Percentiles rank a stretch among this genome's conserved stretches.
These are phyloP conservation scores for Amaurobius ferox DNA, from an alignment of 2,888 invertebrate genomes.

Conservation along the genomic window DNA sequence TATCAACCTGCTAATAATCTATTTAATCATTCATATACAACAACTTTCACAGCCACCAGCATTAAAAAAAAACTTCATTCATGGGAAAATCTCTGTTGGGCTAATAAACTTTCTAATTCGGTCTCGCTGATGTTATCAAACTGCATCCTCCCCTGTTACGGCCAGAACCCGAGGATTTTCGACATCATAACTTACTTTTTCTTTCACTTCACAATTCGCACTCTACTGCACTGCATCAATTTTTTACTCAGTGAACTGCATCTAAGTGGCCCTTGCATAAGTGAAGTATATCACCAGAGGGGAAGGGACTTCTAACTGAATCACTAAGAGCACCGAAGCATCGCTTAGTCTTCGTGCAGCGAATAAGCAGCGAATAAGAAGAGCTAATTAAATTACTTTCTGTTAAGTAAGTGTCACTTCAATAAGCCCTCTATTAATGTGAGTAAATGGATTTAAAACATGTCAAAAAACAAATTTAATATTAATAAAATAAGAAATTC, in stretches of 20 bases:
- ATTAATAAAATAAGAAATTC: no score
- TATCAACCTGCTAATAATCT: no score
- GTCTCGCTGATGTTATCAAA: conserved; percentile 2
- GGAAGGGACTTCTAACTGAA: neutral
- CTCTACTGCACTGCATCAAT: conserved; percentile 8
- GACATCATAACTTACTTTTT: neutral
- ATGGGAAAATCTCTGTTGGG: neutral
- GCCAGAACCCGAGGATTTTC: neutral
- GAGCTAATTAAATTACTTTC: no score
- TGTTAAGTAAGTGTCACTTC: no score
- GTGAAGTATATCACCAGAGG: neutral
- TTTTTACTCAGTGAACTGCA: conserved; percentile 1
- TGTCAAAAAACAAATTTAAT: no score
- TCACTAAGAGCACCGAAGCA: neutral
- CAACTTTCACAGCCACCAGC: neutral
- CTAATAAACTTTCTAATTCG: conserved; percentile 8
- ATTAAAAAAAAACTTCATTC: neutral
- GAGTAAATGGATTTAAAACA: no score
- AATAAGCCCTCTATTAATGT: no score
- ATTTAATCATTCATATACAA: no score
- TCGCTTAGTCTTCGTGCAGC: neutral
- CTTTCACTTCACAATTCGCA: neutral
- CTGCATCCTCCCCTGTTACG: conserved; percentile 6
- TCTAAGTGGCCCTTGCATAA: conserved; percentile 1
- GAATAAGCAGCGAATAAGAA: no score